Evolutionary conservation across 2,113 vertebrate species (phyloP).

Genomic region (Clarias gariepinus): DNA sequence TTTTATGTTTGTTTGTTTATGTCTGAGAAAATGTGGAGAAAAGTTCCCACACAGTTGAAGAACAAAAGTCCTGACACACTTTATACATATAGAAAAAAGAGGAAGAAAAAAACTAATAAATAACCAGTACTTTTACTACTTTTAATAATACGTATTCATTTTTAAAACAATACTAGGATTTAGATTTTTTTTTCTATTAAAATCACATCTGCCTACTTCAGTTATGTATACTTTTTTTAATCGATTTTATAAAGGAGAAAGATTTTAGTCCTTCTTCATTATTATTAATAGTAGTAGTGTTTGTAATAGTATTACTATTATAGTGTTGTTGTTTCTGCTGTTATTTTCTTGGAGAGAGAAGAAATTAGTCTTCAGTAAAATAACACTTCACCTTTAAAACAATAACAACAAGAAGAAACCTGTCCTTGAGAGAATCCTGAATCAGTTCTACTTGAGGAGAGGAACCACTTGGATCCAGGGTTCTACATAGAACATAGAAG

Average conservation of each 20-base stretch:
- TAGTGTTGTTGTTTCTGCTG: background rate
- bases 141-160: too few relatives aligned
- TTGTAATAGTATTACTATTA: background rate
- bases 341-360: background rate
- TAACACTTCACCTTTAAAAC: background rate
- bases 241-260: background rate
- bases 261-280: too few relatives aligned
- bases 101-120: background rate
- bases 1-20: background rate
- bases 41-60: background rate
- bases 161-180: too few relatives aligned
- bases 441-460: background rate
- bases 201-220: too few relatives aligned
- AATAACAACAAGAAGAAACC: too few relatives aligned
- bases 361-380: background rate
- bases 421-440: background rate
- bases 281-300: too few relatives aligned
- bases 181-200: too few relatives aligned
- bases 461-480: background rate
- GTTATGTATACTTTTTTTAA: too few relatives aligned
- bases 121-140: background rate
- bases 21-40: background rate
- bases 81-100: background rate
- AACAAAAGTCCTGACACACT: background rate
- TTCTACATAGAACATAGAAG: background rate